Conservation (phyloP, 2,888 invertebrate species). For the Parnassius apollo region DNA sequence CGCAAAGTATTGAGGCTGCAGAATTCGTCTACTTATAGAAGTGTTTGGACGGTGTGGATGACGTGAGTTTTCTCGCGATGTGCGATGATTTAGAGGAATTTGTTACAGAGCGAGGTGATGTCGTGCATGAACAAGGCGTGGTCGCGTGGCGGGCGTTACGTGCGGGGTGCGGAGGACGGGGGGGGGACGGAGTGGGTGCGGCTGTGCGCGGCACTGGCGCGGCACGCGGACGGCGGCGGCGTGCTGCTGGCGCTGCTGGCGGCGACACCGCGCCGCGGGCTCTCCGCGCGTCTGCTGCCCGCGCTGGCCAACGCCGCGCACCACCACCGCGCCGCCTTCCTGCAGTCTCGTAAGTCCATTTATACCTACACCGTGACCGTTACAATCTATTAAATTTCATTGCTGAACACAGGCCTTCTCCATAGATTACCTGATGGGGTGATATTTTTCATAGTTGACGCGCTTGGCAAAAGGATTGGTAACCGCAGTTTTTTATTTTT, state of each 20-base stretch:
- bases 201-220: conserved; percentile 39
- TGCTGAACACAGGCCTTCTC: too few relatives aligned
- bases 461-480: too few relatives aligned
- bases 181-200: conserved; percentile 40
- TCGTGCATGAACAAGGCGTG: conserved; percentile 37
- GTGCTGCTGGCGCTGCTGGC: conserved; percentile 45
- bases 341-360: conserved; percentile 54
- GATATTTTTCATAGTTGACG: too few relatives aligned
- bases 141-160: conserved; percentile 43
- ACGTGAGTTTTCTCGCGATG: too few relatives aligned
- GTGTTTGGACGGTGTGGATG: too few relatives aligned
- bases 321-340: conserved; percentile 51
- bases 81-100: neutral
- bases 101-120: conserved; percentile 53
- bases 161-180: conserved; percentile 37
- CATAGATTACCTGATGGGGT: too few relatives aligned
- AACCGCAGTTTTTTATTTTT: too few relatives aligned
- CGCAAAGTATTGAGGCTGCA: too few relatives aligned
- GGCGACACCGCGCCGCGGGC: conserved; percentile 37
- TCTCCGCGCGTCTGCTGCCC: conserved; percentile 47
- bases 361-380: neutral
- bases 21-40: too few relatives aligned
- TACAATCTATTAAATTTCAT: too few relatives aligned
- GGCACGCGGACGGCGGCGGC: conserved; percentile 44
- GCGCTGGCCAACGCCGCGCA: conserved; percentile 66